Evolutionary conservation across 2,797 vertebrate species (phyloP), one percentile per base, ranked within the genome.

Genomic region (Channa striata): DNA sequence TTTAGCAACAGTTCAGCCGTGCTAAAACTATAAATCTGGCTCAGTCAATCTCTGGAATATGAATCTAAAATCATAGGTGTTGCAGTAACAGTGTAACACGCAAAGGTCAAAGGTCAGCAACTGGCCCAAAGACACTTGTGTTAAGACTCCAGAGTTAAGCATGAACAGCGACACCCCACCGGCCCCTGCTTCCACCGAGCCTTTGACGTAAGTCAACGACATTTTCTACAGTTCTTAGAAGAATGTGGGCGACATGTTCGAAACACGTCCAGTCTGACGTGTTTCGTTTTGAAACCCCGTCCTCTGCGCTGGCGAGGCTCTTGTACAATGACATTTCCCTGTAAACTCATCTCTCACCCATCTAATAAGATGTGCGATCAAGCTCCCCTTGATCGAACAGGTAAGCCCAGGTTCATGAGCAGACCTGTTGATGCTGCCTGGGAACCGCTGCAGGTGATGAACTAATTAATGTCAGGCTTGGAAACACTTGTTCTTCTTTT

Each of bases 401-500:
- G 87, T 79, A 34, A 63, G 54, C n/a, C 42, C 0, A 43, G 73
- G 51, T 86, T 81, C 85, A 12, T 62, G 90, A 83, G 6, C 47
- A 69, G 74, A 56, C 90, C 63, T 2, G 91, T 42, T 34, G 8
- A n/a, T 13, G 6, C 48, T n/a, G 6, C 68, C 36, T 91, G 90
- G 74, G 85, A 91, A 91, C 80, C 12, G 57, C 87, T 61, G 71
- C 82, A 72, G 84, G 86, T 57, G 53, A 66, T 44, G 20, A 52
- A 11, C 19, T 68, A 51, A 82, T 80, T 68, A 36, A 62, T 36
- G 30, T 17, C n/a, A n/a, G n/a, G n/a, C n/a, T 36, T 66, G 19
- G 11, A 1, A 64, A 56, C 48, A 34, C 48, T 51, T 68, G 53
- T 64, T 74, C 46, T 61, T 42, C n/a, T 39, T 40, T 21, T 5